phyloP scores from a whole-genome alignment of 1,140 invertebrate genomes.

The Pseudobourletiella spinata region DNA sequence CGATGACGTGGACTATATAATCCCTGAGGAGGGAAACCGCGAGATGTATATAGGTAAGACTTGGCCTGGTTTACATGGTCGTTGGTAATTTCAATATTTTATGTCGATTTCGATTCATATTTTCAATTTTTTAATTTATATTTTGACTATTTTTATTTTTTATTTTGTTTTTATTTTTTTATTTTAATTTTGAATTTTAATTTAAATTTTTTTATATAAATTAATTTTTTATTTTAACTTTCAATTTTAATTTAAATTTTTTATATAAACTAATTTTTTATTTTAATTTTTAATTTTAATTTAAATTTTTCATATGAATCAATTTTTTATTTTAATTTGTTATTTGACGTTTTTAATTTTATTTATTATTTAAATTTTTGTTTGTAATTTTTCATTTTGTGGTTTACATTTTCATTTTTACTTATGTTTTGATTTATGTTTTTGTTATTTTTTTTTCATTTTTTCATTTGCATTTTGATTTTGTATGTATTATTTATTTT shows the following conservation, averaged over 20 bases:
- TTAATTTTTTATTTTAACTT: too few species aligned
- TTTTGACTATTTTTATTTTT: neutral
- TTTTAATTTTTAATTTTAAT: too few species aligned
- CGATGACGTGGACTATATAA: slow-evolving; percentile 61
- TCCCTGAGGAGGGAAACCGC: slow-evolving; percentile 58
- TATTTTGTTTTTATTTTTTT: neutral
- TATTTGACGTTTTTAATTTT: neutral
- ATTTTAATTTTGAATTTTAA: too few species aligned
- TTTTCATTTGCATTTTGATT: neutral
- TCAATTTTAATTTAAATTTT: too few species aligned
- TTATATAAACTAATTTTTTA: too few species aligned
- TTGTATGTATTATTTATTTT: neutral
- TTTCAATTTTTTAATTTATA: neutral
- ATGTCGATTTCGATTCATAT: neutral
- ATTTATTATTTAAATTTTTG: neutral
- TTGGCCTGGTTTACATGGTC: too few species aligned
- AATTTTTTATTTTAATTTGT: neutral
- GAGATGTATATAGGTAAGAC: slow-evolving; percentile 58
- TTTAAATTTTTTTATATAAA: too few species aligned
- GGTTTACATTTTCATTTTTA: neutral
- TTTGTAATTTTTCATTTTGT: neutral
- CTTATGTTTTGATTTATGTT: neutral
- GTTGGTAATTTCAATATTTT: neutral
- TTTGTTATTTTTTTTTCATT: neutral
- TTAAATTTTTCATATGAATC: neutral